Evolutionary conservation across 2,113 vertebrate genomes (phyloP), one percentile per base, ranked within the genome.

Genomic region (Corythornis cristatus): DNA sequence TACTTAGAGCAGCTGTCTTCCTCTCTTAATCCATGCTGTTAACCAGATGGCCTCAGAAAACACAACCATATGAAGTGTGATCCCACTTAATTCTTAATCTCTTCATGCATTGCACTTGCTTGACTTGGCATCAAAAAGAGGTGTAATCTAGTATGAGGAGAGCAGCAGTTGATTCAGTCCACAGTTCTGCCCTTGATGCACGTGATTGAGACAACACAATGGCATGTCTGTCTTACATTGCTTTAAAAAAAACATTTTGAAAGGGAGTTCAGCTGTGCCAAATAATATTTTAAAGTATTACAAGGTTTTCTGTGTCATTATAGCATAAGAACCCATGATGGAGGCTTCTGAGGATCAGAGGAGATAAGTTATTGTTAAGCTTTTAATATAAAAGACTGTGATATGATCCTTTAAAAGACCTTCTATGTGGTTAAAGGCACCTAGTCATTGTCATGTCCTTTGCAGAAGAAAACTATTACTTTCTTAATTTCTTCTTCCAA

Each of bases 1-100:
- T 35, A 79, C 81, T 85, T 91, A 50, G 37, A 89, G 75, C 56
- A 83, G 51, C 56, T 88, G 75, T 74, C 67, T 83, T 5, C 2
- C n/a, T 85, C 56, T 87, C 79, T 70, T 71, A 91, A 93, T 87
- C 70, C 35, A 74, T 18, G 43, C 82, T 92, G 64, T 72, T 91
- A 93, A 86, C 56, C 96, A 96, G 96, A 93, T 88, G 91, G 93
- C 82, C 82, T 67, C 68, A 74, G 67, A 92, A 96, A 96, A 91
- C 82, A 77, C 43, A 80, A 60, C 43, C 82, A 40, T 72, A 78
- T 73, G 81, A 95, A 94, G 37, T 56, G 33, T 75, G 78, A 93
- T 88, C 58, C 70, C 42, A 53, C 51, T 88, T 93, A 92, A 89
- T 89, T 94, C 81, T 89, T 85, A 85, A 68, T 74, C 60, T 74